Evolutionary conservation across 1,140 invertebrate species (phyloP).

Genomic region (Eciton burchellii): DNA sequence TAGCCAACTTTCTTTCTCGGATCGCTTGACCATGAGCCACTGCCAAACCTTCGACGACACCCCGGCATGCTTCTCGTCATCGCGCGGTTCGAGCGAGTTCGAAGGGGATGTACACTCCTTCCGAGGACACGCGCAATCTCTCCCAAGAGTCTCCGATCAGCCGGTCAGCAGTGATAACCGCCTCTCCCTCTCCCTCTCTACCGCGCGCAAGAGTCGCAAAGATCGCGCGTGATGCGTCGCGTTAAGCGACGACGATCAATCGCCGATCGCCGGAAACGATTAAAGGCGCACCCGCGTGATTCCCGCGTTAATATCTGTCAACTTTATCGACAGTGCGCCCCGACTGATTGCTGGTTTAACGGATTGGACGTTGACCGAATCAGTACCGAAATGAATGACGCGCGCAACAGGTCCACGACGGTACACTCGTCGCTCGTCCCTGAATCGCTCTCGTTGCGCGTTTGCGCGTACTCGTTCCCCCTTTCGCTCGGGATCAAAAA

Average conservation of each 20-base stretch:
- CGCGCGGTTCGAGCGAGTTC: constrained; percentile 52
- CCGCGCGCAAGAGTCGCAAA: too few relatives aligned
- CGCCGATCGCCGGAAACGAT: constrained; percentile 43
- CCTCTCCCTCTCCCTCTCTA: neutral
- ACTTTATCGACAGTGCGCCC: constrained; percentile 68
- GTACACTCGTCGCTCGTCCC: constrained; percentile 77
- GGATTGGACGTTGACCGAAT: constrained; percentile 78
- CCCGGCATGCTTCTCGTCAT: constrained; percentile 48
- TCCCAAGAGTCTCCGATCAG: neutral
- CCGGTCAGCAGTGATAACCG: neutral
- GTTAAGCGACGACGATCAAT: constrained; percentile 18
- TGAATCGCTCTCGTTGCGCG: constrained; percentile 67
- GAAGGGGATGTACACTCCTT: constrained; percentile 67
- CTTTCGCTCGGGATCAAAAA: constrained; percentile 38
- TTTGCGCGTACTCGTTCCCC: constrained; percentile 57
- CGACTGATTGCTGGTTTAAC: constrained; percentile 72
- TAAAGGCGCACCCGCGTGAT: constrained; percentile 56
- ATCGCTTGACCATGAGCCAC: constrained; percentile 68
- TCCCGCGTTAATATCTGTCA: constrained; percentile 68
- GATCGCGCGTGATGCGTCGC: too few relatives aligned
- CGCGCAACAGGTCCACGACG: constrained; percentile 79
- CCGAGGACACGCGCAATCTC: constrained; percentile 44
- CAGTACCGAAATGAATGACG: constrained; percentile 81
- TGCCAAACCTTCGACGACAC: constrained; percentile 72
- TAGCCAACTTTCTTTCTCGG: constrained; percentile 48